phyloP scores from a whole-genome alignment of 2,113 vertebrate species.

The Circaetus cinerascens region DNA sequence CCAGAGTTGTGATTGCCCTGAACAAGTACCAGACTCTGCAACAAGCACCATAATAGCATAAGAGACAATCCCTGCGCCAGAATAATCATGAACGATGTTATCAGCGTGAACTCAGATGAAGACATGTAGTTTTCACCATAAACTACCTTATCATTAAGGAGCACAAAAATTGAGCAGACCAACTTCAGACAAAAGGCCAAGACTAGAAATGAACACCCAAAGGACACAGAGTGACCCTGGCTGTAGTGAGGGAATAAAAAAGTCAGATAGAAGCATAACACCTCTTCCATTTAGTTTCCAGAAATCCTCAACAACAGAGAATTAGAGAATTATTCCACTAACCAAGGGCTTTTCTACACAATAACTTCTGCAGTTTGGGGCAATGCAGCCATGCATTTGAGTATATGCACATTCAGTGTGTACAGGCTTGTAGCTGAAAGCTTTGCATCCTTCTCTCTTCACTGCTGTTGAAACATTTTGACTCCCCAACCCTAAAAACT shows the following conservation, averaged over 20 bases:
- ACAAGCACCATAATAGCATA: background rate
- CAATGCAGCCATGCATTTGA: background rate
- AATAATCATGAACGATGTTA: background rate
- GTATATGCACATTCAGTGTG: rapidly evolving
- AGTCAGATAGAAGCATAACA: background rate
- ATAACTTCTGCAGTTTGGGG: background rate
- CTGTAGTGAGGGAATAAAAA: background rate
- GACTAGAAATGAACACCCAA: background rate
- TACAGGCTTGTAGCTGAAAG: background rate
- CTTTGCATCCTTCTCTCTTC: background rate
- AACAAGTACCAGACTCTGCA: background rate
- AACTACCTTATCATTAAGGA: background rate
- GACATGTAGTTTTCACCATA: background rate
- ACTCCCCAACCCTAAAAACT: background rate
- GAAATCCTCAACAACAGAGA: background rate
- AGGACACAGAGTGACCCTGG: background rate
- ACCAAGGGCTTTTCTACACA: background rate
- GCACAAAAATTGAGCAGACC: background rate
- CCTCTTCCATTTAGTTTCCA: background rate
- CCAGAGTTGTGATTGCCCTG: background rate
- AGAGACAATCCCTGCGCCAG: background rate
- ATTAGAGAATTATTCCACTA: background rate
- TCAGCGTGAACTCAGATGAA: background rate
- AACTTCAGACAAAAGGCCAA: background rate
- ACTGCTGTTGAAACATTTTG: background rate